Base-by-base conservation (phyloP, 2,888 invertebrate genomes). In the Drosophila bunnanda region DNA sequence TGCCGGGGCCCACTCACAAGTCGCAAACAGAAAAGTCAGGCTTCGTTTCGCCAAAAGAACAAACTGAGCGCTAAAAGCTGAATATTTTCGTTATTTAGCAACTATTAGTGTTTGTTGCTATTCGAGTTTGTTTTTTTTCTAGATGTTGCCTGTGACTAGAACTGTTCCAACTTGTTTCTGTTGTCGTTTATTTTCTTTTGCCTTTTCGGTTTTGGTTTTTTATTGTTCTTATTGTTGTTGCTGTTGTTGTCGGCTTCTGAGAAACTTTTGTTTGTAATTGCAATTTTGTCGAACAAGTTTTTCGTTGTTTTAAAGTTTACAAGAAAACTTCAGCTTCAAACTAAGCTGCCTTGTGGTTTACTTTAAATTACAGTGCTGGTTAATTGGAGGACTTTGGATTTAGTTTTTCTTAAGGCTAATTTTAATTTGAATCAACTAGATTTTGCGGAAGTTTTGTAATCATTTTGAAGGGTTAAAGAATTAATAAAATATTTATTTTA, bases 231-330 rank as follows among this genome's bases (percentile, higher is more conserved):
- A 20, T 34, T 15, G 17, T 41, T 70, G 20, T 43, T 39, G 46
- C 28, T 15, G 17, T 50, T 50, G 32, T 50, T 38, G 34, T 34
- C 32, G 28, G 44, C 22, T 71, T 83, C 72, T 70, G 50, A 68
- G 70, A 66, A 80, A 77, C 69, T 70, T 74, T 54, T 48, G 46
- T 61, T 64, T 65, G 59, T 68, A 77, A 77, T 80, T 79, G 79
- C 80, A 85, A 75, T 77, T 82, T 74, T 54, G 73, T 79, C 70
- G 62, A 86, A 86, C 86, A 79, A 80, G 86, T 83, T 83, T 83
- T 74, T 76, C 60, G 62, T 55, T 69, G 62, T 69, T 55, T 46
- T 66, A 66, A 62, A 34, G 46, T 66, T 73, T 53, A 58, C 38
- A 70, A 68, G 55, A 65, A 56, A 60, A 50, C 55, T 39, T 34